phyloP scores from a whole-genome alignment of 2,888 invertebrate species.

The Ceratothoa steindachneri region DNA sequence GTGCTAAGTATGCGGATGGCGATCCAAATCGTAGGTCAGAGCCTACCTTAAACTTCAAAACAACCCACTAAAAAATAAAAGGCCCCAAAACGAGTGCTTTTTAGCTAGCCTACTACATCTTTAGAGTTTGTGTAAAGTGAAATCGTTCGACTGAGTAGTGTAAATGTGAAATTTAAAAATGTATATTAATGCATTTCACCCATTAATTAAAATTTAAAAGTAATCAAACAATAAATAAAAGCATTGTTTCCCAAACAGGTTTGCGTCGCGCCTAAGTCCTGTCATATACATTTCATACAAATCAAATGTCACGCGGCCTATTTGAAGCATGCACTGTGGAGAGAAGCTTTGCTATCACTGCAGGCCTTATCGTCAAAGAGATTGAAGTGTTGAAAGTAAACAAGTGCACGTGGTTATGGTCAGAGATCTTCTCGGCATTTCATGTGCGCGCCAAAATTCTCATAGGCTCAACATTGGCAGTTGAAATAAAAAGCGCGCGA shows the following conservation, averaged over 20 bases:
- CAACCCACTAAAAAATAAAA: too few species aligned
- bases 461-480: conserved; percentile 31
- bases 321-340: neutral
- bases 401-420: conserved; percentile 11
- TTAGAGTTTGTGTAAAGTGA: too few species aligned
- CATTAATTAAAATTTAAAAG: neutral
- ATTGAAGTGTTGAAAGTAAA: conserved; percentile 6
- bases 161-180: neutral
- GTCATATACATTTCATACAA: neutral
- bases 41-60: too few species aligned
- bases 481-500: conserved; percentile 48
- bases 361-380: conserved; percentile 5
- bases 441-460: conserved; percentile 10
- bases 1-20: too few species aligned
- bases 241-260: neutral
- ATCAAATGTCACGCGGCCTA: neutral
- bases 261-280: neutral
- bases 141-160: too few species aligned
- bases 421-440: neutral
- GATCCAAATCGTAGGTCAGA: too few species aligned
- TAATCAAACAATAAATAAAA: neutral
- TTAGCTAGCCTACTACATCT: too few species aligned
- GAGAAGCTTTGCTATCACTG: neutral
- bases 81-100: too few species aligned
- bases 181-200: neutral